A percentile compares a stretch with the other conserved stretches of the same genome.
Conservation (phyloP, 2,797 vertebrate species). For the Rhadinocentrus ornatus region DNA sequence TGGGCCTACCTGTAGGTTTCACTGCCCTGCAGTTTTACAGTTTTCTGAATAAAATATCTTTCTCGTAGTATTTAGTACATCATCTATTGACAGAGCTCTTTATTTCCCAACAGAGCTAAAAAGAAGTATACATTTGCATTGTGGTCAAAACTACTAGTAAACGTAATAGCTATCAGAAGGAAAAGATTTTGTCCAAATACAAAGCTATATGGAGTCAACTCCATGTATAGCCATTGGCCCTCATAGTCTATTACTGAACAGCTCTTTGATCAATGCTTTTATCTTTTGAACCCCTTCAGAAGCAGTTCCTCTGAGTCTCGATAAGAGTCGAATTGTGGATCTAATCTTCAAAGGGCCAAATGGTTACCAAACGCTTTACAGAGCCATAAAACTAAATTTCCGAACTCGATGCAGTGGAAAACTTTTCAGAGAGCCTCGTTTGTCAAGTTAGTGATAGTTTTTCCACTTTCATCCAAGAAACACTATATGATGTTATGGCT, state of each 20-base stretch:
- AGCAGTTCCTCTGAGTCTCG: background rate
- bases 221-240: too few species aligned
- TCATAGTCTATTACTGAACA: too few species aligned
- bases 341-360: background rate
- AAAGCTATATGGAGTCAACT: too few species aligned
- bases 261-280: too few species aligned
- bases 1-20: too few species aligned
- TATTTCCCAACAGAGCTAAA: too few species aligned
- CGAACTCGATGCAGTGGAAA: background rate
- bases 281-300: background rate
- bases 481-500: slow-evolving; percentile 41
- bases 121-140: too few species aligned
- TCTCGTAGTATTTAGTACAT: too few species aligned
- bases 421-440: background rate
- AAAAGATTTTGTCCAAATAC: background rate
- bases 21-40: too few species aligned
- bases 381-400: slow-evolving; percentile 16
- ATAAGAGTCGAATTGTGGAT: background rate
- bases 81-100: too few species aligned
- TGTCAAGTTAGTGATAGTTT: slow-evolving; percentile 4
- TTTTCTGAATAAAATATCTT: too few species aligned
- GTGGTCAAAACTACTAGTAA: background rate
- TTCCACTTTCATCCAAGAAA: slow-evolving; percentile 41
- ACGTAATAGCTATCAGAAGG: background rate
- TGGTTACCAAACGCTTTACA: slow-evolving; percentile 7